These are phyloP conservation scores for Diaperis boleti DNA, from an alignment of 2,888 invertebrate genomes.

Conservation along the genomic window DNA sequence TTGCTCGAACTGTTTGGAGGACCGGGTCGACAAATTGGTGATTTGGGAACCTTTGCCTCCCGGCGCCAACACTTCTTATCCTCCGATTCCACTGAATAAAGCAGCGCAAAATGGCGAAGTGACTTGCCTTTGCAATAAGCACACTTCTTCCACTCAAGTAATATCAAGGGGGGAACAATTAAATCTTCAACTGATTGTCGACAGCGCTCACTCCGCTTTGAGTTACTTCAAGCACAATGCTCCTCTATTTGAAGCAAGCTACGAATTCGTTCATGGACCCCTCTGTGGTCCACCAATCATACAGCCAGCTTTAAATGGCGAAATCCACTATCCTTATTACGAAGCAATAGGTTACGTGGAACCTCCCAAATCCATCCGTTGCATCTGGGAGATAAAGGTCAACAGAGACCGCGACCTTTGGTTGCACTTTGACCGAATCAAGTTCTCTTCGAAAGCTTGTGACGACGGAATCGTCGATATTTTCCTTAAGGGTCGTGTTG, in stretches of 20 bases:
- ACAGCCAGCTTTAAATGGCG: constrained; percentile 84
- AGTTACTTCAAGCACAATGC: constrained; percentile 90
- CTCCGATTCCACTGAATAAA: constrained; percentile 70
- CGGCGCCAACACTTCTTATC: constrained; percentile 62
- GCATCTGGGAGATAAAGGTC: constrained; percentile 73
- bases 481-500: constrained; percentile 71
- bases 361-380: constrained; percentile 74
- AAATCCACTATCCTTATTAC: constrained; percentile 88
- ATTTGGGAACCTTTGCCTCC: constrained; percentile 79
- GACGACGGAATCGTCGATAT: constrained; percentile 90
- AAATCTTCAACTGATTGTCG: constrained; percentile 85
- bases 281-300: constrained; percentile 87
- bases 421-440: constrained; percentile 88
- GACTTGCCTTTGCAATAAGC: constrained; percentile 80
- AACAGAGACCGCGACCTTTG: constrained; percentile 87
- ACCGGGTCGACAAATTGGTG: constrained; percentile 85
- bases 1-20: constrained; percentile 88
- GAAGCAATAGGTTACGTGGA: constrained; percentile 80
- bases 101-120: constrained; percentile 75
- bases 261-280: constrained; percentile 91
- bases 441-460: constrained; percentile 86
- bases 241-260: constrained; percentile 87
- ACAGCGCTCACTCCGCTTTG: constrained; percentile 86
- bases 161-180: constrained; percentile 85
- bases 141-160: constrained; percentile 71